Base-by-base conservation (phyloP, 1,140 invertebrate species). In the Macrobrachium rosenbergii region DNA sequence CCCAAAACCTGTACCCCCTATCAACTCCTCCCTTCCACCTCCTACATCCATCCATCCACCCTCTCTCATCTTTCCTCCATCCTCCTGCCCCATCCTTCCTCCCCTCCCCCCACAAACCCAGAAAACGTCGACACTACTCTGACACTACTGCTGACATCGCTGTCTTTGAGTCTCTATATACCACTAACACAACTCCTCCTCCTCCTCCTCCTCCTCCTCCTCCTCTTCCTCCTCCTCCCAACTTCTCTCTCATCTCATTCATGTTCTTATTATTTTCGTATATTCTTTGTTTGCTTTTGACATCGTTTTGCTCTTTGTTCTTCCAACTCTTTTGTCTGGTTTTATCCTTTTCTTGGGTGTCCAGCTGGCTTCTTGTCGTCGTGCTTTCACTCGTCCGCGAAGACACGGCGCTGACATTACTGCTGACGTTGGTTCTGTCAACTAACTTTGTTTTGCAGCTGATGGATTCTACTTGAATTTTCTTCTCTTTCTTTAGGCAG, bases 71-170 rank as follows among this genome's bases (percentile, higher is more conserved):
- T 12, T 8, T 52, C 2, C 7, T 52, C 52, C 52, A 8, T 5
- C 12, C 12, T 5, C 52, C 52, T 12, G 8, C 7, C 8, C 52
- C 52, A 12, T 52, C 52, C 7, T 8, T 12, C 52, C 52, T 5
- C 12, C 52, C 52, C 52, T 5, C 52, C 52, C 52, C 8, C 52
- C 52, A 10, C 52, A 52, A 52, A 72, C 69, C 69, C 69, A 72
- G 69, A 72, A 72, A 72, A 72, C 69, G 69, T 23, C 37, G 69
- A 72, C 21, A 43, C 69, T 28, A 43, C 69, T 72, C 69, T 72
- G 69, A 72, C 69, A 72, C 69, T 43, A 72, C 69, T 23, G 69
- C 69, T 72, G 69, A 72, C 52, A 52, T 52, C 52, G 52, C 52
- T 52, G 52, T 52, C 52, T 52, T 52, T 52, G 52, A 52, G 52